phyloP scores from a whole-genome alignment of 2,797 vertebrate species.

The Cheirogaleus major region DNA sequence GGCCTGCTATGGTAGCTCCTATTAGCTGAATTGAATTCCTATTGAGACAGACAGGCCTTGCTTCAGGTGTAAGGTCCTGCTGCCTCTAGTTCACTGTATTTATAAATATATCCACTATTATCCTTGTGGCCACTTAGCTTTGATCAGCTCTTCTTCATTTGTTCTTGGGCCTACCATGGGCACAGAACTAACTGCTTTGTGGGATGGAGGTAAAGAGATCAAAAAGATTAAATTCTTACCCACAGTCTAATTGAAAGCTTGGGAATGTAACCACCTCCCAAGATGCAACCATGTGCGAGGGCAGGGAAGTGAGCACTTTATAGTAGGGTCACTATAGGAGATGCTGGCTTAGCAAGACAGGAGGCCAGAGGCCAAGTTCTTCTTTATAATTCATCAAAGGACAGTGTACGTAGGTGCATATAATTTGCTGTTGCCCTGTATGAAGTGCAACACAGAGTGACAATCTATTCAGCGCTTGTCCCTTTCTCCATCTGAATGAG shows the following conservation, averaged over 20 bases:
- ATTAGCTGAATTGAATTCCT: not conserved
- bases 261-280: not conserved
- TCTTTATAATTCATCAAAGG: not conserved
- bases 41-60: not conserved
- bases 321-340: not conserved
- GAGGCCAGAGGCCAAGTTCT: not conserved
- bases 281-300: not conserved
- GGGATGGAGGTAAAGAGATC: not conserved
- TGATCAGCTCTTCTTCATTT: not conserved
- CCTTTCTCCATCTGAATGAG: not conserved
- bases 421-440: not conserved
- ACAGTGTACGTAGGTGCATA: not conserved
- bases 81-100: not conserved
- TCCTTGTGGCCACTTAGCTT: not conserved
- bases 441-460: not conserved
- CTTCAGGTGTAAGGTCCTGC: not conserved
- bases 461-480: not conserved
- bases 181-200: not conserved
- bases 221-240: not conserved
- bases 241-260: not conserved
- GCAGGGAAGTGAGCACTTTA: not conserved
- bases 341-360: not conserved
- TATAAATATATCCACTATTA: not conserved
- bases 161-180: not conserved
- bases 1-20: not conserved